Base-by-base conservation (phyloP, 2,797 vertebrate genomes). In the Orientallactaga sibirica region DNA sequence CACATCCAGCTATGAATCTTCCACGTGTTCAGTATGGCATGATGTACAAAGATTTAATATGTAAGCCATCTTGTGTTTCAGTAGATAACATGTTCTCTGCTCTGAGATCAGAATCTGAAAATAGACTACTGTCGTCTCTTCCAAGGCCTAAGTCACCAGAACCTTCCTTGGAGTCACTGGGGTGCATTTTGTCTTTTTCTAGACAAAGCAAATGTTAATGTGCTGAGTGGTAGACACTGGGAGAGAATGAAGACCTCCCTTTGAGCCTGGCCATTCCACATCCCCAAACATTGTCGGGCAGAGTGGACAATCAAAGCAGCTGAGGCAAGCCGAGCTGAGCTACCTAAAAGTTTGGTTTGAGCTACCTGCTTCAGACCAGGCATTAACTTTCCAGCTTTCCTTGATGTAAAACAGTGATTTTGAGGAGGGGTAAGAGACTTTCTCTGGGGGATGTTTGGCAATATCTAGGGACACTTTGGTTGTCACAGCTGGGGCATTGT, bases 11-110 rank as follows among this genome's bases (percentile, higher is more conserved):
- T 18, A 25, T 64, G 73, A 79, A 64, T 66, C 73, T 90, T 82
- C 22, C 15, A 75, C 48, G 2, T 75, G 71, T 88, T 95, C 83
- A 94, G n/a, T 83, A 88, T 79, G 43, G 68, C 18, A 29, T 88
- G 52, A 11, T 70, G 37, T 7, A 33, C 81, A 68, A 90, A 75
- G 83, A 41, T 61, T 66, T 12, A 27, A 29, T 76, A 0, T 75
- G 12, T 67, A 43, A 55, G 10, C 55, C n/a, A 14, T 61, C 43
- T 37, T 79, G 3, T 14, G 33, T 55, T 94, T 86, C 58, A 92
- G 16, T 71, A 43, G 64, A 87, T 74, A 66, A 37, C 41, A 33
- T 64, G 0, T 66, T 93, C 66, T 87, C 86, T 84, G 68, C 48
- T 52, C 3, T 5, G 11, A 75, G 24, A 15, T 62, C 6, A 95